These are phyloP conservation scores for Carposina sasakii DNA, from an alignment of 1,140 invertebrate species.

Conservation along the genomic window DNA sequence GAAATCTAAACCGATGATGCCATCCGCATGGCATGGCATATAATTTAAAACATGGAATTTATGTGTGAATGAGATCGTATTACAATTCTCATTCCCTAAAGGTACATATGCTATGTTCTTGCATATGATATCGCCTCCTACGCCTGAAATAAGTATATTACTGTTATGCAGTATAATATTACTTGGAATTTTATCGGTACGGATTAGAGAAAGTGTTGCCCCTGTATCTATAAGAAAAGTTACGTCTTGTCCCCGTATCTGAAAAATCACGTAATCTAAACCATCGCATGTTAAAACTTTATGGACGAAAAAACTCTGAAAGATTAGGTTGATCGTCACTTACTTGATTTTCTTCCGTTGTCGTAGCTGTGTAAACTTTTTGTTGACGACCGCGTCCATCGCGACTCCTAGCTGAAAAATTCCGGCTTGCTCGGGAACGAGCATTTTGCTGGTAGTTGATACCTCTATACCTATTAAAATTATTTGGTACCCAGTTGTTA, in stretches of 20 bases:
- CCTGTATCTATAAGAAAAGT: not conserved
- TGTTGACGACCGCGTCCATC: no score
- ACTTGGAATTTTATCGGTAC: not conserved
- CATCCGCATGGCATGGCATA: not conserved
- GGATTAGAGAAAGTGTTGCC: not conserved
- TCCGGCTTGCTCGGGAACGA: no score
- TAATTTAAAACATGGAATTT: conserved; percentile 3
- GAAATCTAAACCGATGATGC: conserved; percentile 7
- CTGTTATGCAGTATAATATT: not conserved
- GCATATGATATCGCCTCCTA: not conserved
- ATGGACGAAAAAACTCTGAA: no score
- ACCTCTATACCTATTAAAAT: no score
- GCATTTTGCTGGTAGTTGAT: no score
- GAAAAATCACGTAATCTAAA: no score
- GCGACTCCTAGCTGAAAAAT: no score
- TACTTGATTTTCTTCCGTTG: no score
- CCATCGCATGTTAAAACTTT: no score
- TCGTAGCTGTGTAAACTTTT: no score
- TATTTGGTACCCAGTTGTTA: no score
- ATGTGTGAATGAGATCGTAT: not conserved
- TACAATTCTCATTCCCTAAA: not conserved
- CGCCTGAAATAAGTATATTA: not conserved
- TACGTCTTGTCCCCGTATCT: not conserved
- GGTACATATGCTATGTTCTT: not conserved
- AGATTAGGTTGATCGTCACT: no score